A percentile compares a stretch with the other conserved stretches of the same genome.
Conservation (phyloP, 2,797 vertebrate genomes). For the Scolopax bukidnonensis region DNA sequence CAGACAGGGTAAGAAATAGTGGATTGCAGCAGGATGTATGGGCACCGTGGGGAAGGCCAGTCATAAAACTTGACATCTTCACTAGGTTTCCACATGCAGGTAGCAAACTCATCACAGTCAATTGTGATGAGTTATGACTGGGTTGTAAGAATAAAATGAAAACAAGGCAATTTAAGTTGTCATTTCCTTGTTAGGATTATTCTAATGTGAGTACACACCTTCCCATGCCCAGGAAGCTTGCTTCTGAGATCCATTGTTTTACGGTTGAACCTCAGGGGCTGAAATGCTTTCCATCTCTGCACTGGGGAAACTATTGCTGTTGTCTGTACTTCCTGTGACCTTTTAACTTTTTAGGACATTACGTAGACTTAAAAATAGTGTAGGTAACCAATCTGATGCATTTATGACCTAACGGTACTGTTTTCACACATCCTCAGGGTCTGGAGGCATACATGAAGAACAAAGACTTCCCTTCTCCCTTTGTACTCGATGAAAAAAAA, state of each 20-base stretch:
- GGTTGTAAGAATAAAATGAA: neutral
- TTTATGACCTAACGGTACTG: neutral
- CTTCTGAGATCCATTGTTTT: neutral
- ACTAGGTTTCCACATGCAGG: neutral
- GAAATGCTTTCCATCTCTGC: neutral
- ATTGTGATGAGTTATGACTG: neutral
- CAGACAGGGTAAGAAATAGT: neutral
- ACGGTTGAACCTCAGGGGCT: neutral
- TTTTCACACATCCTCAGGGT: slow-evolving; percentile 77
- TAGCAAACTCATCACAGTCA: accelerated
- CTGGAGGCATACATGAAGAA: slow-evolving; percentile 84
- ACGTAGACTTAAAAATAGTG: neutral
- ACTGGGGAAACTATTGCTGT: neutral
- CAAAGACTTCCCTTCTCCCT: slow-evolving; percentile 78
- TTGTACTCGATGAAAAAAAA: slow-evolving; percentile 80
- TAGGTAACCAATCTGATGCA: neutral
- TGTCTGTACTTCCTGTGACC: neutral
- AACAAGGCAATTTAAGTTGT: neutral
- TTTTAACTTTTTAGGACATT: neutral
- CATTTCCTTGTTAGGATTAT: neutral
- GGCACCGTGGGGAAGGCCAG: neutral
- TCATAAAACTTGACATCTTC: neutral
- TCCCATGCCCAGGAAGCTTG: neutral
- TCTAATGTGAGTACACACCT: neutral
- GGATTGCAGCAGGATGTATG: neutral